Base-by-base conservation (phyloP, 2,888 invertebrate species). In the Meta bourneti region DNA sequence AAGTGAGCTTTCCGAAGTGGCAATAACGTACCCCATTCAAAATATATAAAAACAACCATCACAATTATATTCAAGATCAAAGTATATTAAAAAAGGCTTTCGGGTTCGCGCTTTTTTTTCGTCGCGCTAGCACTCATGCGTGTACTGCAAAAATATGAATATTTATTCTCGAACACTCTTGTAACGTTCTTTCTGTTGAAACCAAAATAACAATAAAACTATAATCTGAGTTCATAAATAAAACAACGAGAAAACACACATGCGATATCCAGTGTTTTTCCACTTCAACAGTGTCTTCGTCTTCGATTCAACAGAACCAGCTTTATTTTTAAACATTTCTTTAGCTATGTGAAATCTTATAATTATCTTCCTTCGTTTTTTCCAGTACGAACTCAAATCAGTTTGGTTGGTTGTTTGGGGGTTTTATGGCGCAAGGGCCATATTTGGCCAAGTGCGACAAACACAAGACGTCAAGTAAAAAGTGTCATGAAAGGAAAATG, bases 81-180 rank as follows among this genome's bases (percentile, higher is more conserved):
- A 54, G 13, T 54, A 20, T 79, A 79, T 79, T 54, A 79, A 79
- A 54, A 34, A 34, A 34, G 34, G 19, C 54, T 20, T 20, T 61
- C 34, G 61, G 6, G 6, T 19, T 79, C 79, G 54, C 79, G 79
- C 54, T 20, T 79, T 79, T 61, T 61, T 11, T 61, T 61, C 69
- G 61, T 61, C 79, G 61, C 61, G 34, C 34, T 34, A 79, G 79
- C 54, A 61, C 54, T 61, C 54, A 79, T 20, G 79, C 61, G 79
- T 79, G 69, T 20, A 61, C 54, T 61, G 2, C 61, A 20, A 51
- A 72, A 77, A 77, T 61, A 79, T 79, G 79, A 61, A 79, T 79
- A 79, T 79, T 61, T 79, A 77, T 77, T 77, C 77, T 16, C 77
- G 49, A 19, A 77, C 52, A 77, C 77, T 51, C 51, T 51, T 77